Conservation (phyloP, 2,113 vertebrate genomes). For the Corythornis vintsioides region DNA sequence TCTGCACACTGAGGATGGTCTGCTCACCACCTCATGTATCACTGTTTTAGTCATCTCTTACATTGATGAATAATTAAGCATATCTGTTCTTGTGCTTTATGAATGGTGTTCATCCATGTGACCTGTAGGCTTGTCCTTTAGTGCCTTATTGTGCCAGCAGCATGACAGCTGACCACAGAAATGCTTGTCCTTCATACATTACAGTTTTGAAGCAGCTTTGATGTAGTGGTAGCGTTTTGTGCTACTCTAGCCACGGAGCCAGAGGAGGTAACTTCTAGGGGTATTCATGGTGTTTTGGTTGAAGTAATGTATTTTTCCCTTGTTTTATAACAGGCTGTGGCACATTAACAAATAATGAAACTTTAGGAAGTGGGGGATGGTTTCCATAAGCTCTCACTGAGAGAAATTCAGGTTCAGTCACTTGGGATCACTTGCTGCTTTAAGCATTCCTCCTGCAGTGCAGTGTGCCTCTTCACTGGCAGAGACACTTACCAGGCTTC, state of each 20-base stretch:
- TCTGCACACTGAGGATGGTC: neutral
- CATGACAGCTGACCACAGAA: neutral
- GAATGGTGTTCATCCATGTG: neutral
- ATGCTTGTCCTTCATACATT: neutral
- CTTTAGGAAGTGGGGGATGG: constrained; percentile 7
- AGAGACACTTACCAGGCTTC: neutral
- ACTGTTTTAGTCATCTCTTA: neutral
- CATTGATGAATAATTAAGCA: neutral
- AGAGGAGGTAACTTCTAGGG: neutral
- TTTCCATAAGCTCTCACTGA: neutral
- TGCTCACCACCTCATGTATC: accelerated
- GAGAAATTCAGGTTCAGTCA: neutral
- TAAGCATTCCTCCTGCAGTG: neutral
- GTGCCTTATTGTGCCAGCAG: neutral
- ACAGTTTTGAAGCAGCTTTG: neutral
- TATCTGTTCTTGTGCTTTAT: neutral
- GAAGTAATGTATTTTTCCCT: neutral
- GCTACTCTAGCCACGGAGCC: neutral
- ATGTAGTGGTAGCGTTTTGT: neutral
- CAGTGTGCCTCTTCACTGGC: neutral
- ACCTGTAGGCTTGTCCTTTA: neutral
- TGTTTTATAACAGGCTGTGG: neutral
- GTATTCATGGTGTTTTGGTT: neutral
- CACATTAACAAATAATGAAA: neutral
- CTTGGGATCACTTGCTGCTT: neutral